Evolutionary conservation across 2,113 vertebrate genomes (phyloP).

Genomic region (Myxocyprinus asiaticus): DNA sequence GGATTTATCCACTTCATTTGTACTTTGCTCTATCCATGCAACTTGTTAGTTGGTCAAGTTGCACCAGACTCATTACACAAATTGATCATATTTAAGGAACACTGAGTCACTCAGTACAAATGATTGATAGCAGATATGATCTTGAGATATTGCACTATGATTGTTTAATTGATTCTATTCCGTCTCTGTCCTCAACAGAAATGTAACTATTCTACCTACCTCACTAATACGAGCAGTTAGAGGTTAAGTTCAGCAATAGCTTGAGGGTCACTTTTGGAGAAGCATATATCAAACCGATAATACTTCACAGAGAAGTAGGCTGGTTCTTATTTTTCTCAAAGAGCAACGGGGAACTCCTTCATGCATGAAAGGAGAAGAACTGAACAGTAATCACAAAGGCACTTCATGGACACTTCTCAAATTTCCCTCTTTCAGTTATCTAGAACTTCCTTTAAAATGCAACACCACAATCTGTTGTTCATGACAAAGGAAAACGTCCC

Average conservation of each 20-base stretch:
- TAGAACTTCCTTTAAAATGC: constrained; percentile 47
- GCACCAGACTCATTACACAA: neutral
- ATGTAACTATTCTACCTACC: neutral
- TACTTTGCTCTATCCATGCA: too few species aligned
- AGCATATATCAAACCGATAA: constrained; percentile 31
- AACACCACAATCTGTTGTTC: constrained; percentile 19
- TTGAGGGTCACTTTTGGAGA: constrained; percentile 52
- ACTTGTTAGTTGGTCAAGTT: too few species aligned
- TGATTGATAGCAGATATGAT: neutral
- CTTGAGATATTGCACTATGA: neutral
- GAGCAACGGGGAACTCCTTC: constrained; percentile 59
- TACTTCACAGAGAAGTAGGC: constrained; percentile 53
- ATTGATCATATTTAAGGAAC: neutral
- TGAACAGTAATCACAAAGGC: constrained; percentile 41
- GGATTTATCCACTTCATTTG: too few species aligned
- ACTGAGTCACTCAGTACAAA: neutral
- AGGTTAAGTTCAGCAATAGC: constrained; percentile 32
- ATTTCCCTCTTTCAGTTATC: constrained; percentile 47
- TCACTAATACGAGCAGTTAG: constrained; percentile 3
- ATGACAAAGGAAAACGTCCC: constrained; percentile 27
- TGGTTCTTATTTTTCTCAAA: constrained; percentile 56
- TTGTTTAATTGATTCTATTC: too few species aligned
- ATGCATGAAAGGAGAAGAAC: constrained; percentile 52
- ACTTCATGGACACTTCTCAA: constrained; percentile 48
- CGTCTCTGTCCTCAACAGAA: neutral